Evolutionary conservation across 2,113 vertebrate genomes (phyloP).

Genomic region (Chamaea fasciata): DNA sequence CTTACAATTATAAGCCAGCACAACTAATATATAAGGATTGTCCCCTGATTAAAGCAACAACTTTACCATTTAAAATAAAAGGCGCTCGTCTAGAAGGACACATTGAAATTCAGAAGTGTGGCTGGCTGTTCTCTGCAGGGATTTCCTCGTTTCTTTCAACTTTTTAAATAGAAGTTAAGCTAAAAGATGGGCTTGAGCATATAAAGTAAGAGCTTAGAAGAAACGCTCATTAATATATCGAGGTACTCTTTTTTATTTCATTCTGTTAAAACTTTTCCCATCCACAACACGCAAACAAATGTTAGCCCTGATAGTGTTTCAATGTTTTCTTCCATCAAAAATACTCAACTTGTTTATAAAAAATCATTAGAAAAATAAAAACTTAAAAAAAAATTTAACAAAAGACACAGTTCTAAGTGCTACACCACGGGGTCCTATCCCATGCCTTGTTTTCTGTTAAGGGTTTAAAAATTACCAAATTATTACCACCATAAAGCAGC

Average conservation of each 20-base stretch:
- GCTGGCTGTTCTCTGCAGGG: constrained; percentile 33
- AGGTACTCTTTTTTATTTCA: not conserved
- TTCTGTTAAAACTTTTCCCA: not conserved
- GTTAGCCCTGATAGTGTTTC: not conserved
- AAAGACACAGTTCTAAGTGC: not conserved
- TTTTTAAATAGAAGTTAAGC: constrained; percentile 42
- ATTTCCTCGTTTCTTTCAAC: constrained; percentile 41
- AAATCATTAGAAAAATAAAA: not conserved
- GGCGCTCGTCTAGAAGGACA: not conserved
- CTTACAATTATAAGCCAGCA: constrained; percentile 61
- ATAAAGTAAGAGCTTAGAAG: constrained; percentile 30
- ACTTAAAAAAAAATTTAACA: not conserved
- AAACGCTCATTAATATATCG: not conserved
- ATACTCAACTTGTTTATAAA: not conserved
- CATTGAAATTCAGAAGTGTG: constrained; percentile 59
- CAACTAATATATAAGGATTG: constrained; percentile 65
- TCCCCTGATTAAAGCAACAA: constrained; percentile 64
- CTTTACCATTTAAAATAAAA: constrained; percentile 57
- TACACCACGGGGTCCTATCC: not conserved
- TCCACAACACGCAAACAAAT: accelerated
- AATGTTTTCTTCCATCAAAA: not conserved
- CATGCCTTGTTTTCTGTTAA: not conserved
- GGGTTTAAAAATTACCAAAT: not conserved
- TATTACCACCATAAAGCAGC: not conserved
- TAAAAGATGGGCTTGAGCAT: constrained; percentile 34